phyloP scores from a whole-genome alignment of 2,113 vertebrate species.

The Grallaria varia region DNA sequence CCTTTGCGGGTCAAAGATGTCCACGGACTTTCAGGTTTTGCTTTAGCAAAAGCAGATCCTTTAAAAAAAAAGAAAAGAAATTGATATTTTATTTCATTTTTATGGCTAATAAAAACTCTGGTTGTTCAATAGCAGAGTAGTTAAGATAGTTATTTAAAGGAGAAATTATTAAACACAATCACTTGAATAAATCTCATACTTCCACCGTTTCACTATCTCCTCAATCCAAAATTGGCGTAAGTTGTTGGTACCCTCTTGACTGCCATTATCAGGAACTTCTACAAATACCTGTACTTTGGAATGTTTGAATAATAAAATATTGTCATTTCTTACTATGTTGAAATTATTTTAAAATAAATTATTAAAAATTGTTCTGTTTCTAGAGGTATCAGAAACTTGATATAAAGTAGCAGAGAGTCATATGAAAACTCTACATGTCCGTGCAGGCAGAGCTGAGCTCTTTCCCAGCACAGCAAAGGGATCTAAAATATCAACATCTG shows the following conservation, averaged over 20 bases:
- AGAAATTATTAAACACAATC: not conserved
- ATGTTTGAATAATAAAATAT: not conserved
- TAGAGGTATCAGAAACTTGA: not conserved
- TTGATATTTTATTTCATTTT: not conserved
- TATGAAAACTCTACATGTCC: not conserved
- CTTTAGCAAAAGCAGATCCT: slow-evolving; percentile 98
- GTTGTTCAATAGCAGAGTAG: not conserved
- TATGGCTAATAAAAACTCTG: not conserved
- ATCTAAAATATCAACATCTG: not conserved
- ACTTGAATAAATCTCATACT: not conserved
- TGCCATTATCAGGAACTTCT: not conserved
- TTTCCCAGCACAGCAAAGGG: not conserved
- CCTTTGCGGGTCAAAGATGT: slow-evolving; percentile 96
- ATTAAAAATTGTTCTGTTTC: not conserved
- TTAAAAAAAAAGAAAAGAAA: slow-evolving; percentile 10
- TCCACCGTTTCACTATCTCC: not conserved
- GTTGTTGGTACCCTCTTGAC: not conserved
- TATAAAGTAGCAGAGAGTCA: not conserved
- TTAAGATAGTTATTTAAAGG: not conserved
- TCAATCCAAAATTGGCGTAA: not conserved
- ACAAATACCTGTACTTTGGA: not conserved
- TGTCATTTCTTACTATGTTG: not conserved
- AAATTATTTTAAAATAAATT: not conserved
- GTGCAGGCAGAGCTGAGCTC: not conserved
- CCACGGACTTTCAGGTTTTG: slow-evolving; percentile 99